Evolutionary conservation across 2,797 vertebrate genomes (phyloP).

Genomic region (Lagorchestes hirsutus): DNA sequence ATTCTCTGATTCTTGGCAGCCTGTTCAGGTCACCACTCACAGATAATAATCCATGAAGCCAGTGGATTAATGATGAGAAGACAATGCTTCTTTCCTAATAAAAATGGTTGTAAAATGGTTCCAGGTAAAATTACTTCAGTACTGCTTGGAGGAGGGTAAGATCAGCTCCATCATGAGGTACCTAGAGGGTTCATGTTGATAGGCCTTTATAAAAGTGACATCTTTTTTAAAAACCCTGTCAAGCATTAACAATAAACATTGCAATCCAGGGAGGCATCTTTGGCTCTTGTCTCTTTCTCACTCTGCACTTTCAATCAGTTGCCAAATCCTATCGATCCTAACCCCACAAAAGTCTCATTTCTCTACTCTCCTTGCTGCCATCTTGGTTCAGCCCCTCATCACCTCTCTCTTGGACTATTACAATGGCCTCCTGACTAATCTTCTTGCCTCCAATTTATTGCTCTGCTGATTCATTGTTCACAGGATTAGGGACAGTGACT

Average conservation of each 20-base stretch:
- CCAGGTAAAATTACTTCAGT: not conserved
- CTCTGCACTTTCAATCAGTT: not conserved
- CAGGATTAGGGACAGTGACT: not conserved
- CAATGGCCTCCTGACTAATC: not conserved
- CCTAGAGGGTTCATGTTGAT: not conserved
- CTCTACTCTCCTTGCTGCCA: not conserved
- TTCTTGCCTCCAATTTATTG: not conserved
- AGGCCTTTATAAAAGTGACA: not conserved
- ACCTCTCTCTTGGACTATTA: not conserved
- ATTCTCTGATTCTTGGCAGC: slow-evolving; percentile 46
- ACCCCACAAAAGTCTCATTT: not conserved
- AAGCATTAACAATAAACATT: not conserved
- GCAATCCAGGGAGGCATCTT: not conserved
- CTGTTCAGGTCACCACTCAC: slow-evolving; percentile 37
- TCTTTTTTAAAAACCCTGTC: not conserved
- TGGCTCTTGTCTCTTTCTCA: not conserved
- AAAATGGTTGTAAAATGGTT: not conserved
- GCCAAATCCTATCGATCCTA: not conserved
- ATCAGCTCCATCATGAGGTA: not conserved
- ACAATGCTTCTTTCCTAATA: slow-evolving; percentile 12
- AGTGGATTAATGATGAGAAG: slow-evolving; percentile 18
- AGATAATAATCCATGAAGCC: not conserved
- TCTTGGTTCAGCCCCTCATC: not conserved
- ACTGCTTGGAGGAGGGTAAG: not conserved
- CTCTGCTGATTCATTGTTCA: not conserved